Percentiles rank a stretch among this genome's conserved stretches.
phyloP scores from a whole-genome alignment of 1,140 invertebrate species.

The Armadillidium nasatum region DNA sequence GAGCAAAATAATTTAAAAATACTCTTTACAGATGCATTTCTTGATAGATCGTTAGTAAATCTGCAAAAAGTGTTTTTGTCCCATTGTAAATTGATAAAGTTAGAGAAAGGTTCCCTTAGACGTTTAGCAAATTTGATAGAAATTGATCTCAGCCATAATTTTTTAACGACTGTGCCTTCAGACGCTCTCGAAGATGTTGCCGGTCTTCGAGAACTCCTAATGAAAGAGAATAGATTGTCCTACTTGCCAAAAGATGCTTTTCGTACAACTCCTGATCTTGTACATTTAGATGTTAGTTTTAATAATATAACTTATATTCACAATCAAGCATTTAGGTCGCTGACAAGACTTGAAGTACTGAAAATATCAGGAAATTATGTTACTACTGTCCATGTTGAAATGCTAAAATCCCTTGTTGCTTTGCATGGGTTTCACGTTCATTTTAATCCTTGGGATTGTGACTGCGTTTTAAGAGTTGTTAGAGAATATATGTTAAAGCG shows the following conservation, averaged over 20 bases:
- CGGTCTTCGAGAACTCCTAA: constrained; percentile 66
- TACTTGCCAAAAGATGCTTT: constrained; percentile 66
- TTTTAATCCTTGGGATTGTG: constrained; percentile 76
- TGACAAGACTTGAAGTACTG: constrained; percentile 67
- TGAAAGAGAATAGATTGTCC: constrained; percentile 67
- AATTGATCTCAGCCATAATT: constrained; percentile 69
- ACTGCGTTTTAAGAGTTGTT: constrained; percentile 64
- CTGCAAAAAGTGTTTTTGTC: constrained; percentile 77
- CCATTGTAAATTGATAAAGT: constrained; percentile 64
- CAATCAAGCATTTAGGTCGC: constrained; percentile 62
- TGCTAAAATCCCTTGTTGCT: constrained; percentile 61
- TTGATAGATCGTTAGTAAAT: constrained; percentile 71
- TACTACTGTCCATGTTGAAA: constrained; percentile 58
- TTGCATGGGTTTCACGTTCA: constrained; percentile 68
- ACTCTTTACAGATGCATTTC: constrained; percentile 72
- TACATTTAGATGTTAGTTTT: constrained; percentile 65
- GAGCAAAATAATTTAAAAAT: constrained; percentile 78
- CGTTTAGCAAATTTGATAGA: constrained; percentile 79
- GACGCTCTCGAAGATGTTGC: constrained; percentile 63
- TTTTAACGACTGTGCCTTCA: constrained; percentile 63
- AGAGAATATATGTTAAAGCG: constrained; percentile 70
- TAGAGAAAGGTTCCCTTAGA: constrained; percentile 73
- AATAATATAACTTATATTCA: constrained; percentile 64
- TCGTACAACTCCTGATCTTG: constrained; percentile 60
- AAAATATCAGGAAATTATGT: constrained; percentile 69